Conservation (phyloP, 2,888 invertebrate genomes). For the Pachymerium ferrugineum region DNA sequence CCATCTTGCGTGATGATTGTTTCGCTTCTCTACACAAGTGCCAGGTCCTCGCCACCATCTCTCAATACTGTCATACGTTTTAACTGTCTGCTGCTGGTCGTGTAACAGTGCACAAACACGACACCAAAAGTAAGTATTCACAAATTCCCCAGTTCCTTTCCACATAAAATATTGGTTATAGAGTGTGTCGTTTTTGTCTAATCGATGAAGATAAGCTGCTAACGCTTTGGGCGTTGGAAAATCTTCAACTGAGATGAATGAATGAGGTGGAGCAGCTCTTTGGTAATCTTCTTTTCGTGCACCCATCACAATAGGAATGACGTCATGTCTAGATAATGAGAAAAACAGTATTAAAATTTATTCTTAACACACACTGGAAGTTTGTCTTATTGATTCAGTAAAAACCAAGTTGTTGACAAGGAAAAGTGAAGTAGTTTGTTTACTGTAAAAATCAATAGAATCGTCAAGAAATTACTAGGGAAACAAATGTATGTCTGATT, state of each 20-base stretch:
- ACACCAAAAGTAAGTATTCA: conserved; percentile 93
- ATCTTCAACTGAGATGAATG: conserved; percentile 93
- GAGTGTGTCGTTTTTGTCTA: conserved; percentile 79
- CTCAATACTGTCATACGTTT: conserved; percentile 69
- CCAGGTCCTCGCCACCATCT: conserved; percentile 85
- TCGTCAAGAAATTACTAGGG: too few species aligned
- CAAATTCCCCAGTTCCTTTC: conserved; percentile 91
- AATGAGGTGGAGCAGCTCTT: conserved; percentile 78
- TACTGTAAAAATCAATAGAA: too few species aligned
- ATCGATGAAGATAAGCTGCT: conserved; percentile 74
- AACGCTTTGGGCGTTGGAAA: conserved; percentile 80
- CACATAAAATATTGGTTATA: conserved; percentile 93
- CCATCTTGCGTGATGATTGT: conserved; percentile 20
- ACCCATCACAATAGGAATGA: conserved; percentile 93
- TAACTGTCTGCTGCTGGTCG: conserved; percentile 45
- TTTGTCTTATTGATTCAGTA: too few species aligned
- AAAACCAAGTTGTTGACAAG: too few species aligned
- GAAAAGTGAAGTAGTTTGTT: too few species aligned
- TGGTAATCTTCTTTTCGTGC: conserved; percentile 87
- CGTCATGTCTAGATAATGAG: conserved; percentile 62
- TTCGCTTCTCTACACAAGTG: conserved; percentile 54
- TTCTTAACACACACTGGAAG: too few species aligned
- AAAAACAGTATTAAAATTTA: conserved; percentile 5
- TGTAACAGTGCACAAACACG: conserved; percentile 80
- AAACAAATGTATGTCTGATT: too few species aligned